Evolutionary conservation across 2,113 vertebrate genomes (phyloP).

Genomic region (Carollia perspicillata): DNA sequence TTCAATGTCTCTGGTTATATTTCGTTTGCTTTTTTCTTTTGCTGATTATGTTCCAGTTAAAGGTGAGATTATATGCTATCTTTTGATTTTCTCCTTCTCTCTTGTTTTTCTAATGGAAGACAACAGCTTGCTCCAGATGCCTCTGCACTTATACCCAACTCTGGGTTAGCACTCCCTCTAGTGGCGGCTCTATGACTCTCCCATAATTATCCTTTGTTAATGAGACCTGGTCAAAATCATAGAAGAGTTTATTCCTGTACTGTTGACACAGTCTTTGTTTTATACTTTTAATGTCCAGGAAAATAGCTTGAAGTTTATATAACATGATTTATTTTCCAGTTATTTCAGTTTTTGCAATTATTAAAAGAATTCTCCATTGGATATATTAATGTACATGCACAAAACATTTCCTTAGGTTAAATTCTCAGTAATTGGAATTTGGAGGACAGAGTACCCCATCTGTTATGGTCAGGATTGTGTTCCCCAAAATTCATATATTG

Average conservation of each 20-base stretch:
- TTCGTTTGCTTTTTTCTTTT: too few species aligned
- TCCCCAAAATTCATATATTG: neutral
- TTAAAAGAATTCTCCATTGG: neutral
- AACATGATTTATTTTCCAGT: neutral
- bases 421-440: neutral
- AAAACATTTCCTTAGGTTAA: neutral
- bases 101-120: neutral
- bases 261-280: neutral
- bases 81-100: neutral
- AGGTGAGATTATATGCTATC: too few species aligned
- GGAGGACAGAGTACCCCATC: neutral
- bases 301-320: neutral
- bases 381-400: neutral
- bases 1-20: too few species aligned
- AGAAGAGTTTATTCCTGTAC: neutral
- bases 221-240: neutral
- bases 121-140: neutral
- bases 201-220: neutral
- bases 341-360: neutral
- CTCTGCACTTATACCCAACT: neutral
- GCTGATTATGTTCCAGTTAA: too few species aligned
- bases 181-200: neutral
- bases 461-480: neutral
- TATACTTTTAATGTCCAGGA: neutral
- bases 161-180: conserved; percentile 47